Conservation (phyloP, 2,888 invertebrate genomes). For the Stramonita haemastoma region DNA sequence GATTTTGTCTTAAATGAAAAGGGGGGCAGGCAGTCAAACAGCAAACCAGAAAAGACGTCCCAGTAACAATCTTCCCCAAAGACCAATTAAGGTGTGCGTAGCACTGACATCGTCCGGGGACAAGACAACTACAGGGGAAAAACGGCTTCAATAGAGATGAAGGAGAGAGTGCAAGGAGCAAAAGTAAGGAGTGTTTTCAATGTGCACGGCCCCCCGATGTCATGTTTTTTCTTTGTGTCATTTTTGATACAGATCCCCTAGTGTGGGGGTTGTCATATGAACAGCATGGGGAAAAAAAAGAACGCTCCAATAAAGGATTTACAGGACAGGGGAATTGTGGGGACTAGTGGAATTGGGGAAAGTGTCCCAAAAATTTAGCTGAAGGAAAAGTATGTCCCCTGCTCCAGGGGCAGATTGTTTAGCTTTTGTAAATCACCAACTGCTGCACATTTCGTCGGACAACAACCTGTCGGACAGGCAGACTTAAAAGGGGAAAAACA, state of each 20-base stretch:
- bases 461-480: constrained; percentile 20
- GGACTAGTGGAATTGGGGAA: not conserved
- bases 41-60: not conserved
- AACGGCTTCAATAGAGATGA: not conserved
- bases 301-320: not conserved
- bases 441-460: too few species aligned
- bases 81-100: not conserved
- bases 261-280: constrained; percentile 26
- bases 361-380: not conserved
- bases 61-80: too few species aligned
- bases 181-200: not conserved
- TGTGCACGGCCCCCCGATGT: not conserved
- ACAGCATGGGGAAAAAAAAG: not conserved
- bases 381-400: not conserved
- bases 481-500: not conserved
- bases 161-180: not conserved
- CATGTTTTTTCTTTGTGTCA: constrained; percentile 16
- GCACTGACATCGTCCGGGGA: not conserved
- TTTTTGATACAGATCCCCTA: not conserved
- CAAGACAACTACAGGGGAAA: not conserved
- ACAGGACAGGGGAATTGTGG: not conserved
- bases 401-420: not conserved
- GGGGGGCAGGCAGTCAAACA: not conserved
- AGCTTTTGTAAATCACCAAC: not conserved
- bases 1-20: not conserved